phyloP scores from a whole-genome alignment of 2,113 vertebrate genomes.

The Vidua chalybeata region DNA sequence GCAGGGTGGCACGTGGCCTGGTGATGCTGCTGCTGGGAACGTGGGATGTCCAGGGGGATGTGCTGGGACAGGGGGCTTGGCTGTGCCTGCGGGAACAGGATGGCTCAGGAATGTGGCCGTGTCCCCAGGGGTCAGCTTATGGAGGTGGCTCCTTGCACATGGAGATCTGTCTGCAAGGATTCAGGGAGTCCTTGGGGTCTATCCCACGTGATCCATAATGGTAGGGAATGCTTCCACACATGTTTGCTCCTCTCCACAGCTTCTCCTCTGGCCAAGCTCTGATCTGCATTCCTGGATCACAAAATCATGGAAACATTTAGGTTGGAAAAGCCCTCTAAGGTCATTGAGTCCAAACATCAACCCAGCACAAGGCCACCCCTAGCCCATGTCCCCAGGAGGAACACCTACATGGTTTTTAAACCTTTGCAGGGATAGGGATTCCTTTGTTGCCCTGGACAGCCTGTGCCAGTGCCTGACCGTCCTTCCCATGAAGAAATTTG shows the following conservation, averaged over 20 bases:
- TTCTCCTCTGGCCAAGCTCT: not conserved
- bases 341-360: not conserved
- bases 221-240: not conserved
- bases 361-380: not conserved
- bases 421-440: not conserved
- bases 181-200: not conserved
- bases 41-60: not conserved
- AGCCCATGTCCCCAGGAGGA: rapidly evolving
- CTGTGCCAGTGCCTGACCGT: not conserved
- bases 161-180: rapidly evolving
- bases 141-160: not conserved
- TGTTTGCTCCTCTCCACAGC: rapidly evolving
- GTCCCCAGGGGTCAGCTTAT: rapidly evolving
- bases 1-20: rapidly evolving
- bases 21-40: rapidly evolving
- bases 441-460: not conserved
- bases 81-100: not conserved
- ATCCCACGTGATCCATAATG: rapidly evolving
- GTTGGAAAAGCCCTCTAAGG: not conserved
- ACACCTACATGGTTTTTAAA: not conserved
- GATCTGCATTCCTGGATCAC: not conserved
- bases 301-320: not conserved
- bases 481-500: not conserved
- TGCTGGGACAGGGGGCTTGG: rapidly evolving
- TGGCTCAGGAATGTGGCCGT: rapidly evolving